phyloP scores from a whole-genome alignment of 2,113 vertebrate species.

The Pygoscelis antarcticus region DNA sequence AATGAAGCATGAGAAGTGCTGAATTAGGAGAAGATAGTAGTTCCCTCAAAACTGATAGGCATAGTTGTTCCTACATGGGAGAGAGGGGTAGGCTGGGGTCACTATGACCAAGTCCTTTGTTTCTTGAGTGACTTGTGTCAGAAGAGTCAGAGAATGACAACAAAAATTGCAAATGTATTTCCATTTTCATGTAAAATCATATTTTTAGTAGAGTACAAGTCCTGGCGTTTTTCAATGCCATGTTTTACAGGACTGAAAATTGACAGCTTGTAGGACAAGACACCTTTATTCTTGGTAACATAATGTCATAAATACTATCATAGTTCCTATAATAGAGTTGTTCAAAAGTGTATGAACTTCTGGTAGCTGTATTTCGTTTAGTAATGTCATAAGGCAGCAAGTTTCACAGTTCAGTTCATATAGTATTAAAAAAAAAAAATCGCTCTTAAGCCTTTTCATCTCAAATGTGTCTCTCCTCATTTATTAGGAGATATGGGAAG shows the following conservation, averaged over 20 bases:
- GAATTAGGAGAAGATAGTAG: background rate
- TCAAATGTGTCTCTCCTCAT: background rate
- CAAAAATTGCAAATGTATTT: background rate
- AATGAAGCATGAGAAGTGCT: background rate
- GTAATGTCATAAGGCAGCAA: background rate
- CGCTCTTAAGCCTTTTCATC: conserved; percentile 31
- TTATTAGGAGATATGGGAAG: conserved; percentile 25
- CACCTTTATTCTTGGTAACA: background rate
- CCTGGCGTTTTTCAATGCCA: background rate
- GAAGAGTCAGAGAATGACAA: background rate
- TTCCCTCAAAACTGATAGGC: background rate
- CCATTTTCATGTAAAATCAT: background rate
- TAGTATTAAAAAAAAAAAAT: background rate
- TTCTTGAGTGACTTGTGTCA: background rate
- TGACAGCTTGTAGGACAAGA: background rate
- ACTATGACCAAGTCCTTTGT: background rate
- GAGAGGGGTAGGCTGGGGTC: background rate
- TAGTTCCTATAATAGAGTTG: background rate
- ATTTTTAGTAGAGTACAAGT: background rate
- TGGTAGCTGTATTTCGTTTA: conserved; percentile 12
- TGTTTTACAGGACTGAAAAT: background rate
- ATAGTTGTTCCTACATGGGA: background rate
- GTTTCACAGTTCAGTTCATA: background rate
- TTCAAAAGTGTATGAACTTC: background rate
- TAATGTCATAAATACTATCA: background rate